Percentiles rank a stretch among this genome's conserved stretches.
Evolutionary conservation across 92 coral and sea anemone genomes (phyloP).

Genomic region (Actinostola sp.): DNA sequence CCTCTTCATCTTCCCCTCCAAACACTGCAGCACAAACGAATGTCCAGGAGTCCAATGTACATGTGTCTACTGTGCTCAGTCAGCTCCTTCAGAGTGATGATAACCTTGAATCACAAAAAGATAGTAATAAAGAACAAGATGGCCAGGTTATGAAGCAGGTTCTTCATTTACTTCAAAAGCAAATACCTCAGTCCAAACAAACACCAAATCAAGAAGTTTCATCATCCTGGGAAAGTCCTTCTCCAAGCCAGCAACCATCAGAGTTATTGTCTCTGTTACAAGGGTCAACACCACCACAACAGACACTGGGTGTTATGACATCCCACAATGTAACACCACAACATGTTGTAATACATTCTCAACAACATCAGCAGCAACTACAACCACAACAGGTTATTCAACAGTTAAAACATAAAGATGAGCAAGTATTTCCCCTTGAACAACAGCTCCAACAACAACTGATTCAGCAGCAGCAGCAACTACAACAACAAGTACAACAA

Average conservation of each 20-base stretch:
- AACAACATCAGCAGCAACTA: conserved; percentile 8
- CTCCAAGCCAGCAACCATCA: conserved; percentile 21
- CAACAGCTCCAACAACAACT: conserved; percentile 50
- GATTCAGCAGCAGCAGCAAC: conserved; percentile 47
- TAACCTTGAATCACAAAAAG: conserved; percentile 5
- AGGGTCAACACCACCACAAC: conserved; percentile 16
- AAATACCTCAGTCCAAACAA: conserved; percentile 7
- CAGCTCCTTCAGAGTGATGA: conserved; percentile 17
- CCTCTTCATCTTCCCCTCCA: conserved; percentile 9
- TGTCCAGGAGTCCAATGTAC: neutral
- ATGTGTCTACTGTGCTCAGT: conserved; percentile 13
- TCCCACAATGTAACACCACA: neutral
- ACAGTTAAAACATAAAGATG: neutral
- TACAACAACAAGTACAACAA: conserved; percentile 43
- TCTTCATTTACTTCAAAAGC: conserved; percentile 29
- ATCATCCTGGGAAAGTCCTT: conserved; percentile 13
- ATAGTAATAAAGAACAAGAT: neutral
- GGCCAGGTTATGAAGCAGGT: conserved; percentile 32
- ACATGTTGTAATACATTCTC: neutral
- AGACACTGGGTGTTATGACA: neutral
- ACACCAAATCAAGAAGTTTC: neutral
- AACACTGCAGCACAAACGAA: neutral
- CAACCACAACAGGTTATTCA: neutral
- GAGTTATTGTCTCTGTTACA: conserved; percentile 24
- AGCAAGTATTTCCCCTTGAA: conserved; percentile 19